phyloP scores from a whole-genome alignment of 2,113 vertebrate genomes.

The Ranitomeya variabilis region DNA sequence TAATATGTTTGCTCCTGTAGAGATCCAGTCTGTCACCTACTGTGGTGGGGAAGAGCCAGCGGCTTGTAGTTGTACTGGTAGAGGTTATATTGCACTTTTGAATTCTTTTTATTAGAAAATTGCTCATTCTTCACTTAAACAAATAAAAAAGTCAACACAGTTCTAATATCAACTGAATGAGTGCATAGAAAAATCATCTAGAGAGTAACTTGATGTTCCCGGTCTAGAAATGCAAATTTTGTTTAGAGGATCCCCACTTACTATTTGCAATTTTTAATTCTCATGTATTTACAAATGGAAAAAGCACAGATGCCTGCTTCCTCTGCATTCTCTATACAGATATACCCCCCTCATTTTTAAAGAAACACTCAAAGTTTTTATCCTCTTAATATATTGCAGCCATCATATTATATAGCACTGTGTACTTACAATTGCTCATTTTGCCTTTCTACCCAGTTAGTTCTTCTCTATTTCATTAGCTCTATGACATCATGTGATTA shows the following conservation, averaged over 20 bases:
- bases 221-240: no score
- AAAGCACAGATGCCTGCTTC: no score
- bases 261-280: no score
- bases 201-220: neutral
- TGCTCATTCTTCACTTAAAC: neutral
- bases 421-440: no score
- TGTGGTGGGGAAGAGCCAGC: neutral
- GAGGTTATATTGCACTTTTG: neutral
- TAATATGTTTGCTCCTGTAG: neutral
- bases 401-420: no score
- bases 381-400: no score
- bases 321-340: neutral
- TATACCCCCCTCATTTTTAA: no score
- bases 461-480: no score
- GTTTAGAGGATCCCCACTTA: neutral
- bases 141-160: neutral
- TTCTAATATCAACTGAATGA: neutral
- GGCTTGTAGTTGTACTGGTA: neutral
- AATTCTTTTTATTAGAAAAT: neutral
- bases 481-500: no score
- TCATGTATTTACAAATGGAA: no score
- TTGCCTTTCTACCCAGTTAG: no score
- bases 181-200: neutral
- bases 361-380: no score
- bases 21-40: neutral